A percentile compares a stretch with the other conserved stretches of the same genome.
These are phyloP conservation scores for Excalfactoria chinensis DNA, from an alignment of 2,113 vertebrate species.

Conservation along the genomic window DNA sequence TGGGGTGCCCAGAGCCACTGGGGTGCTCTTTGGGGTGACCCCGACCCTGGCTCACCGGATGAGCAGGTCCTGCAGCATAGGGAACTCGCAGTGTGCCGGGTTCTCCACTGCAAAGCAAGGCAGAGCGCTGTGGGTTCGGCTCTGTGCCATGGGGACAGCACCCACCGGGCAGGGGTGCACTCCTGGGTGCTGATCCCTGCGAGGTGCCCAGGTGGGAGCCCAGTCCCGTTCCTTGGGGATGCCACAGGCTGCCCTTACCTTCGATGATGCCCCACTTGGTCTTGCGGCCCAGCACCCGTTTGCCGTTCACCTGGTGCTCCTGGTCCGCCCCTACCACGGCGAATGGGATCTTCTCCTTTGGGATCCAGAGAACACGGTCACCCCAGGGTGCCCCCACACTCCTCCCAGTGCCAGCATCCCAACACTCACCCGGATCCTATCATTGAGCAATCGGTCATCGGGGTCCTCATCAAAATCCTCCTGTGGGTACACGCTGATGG, in stretches of 20 bases:
- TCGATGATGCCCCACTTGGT: slow-evolving; percentile 98
- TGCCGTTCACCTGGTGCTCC: slow-evolving; percentile 93
- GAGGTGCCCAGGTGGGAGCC: neutral
- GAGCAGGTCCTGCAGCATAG: slow-evolving; percentile 90
- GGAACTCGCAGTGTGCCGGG: slow-evolving; percentile 90
- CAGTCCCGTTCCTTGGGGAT: rapidly evolving
- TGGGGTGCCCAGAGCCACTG: neutral
- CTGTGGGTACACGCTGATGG: slow-evolving; percentile 91
- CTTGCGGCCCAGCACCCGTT: slow-evolving; percentile 91
- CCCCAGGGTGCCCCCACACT: rapidly evolving
- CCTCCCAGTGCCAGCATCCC: rapidly evolving
- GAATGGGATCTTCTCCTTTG: slow-evolving; percentile 92
- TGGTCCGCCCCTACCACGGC: slow-evolving; percentile 94
- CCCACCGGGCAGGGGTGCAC: neutral
- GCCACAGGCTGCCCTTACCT: slow-evolving; percentile 74
- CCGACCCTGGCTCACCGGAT: slow-evolving; percentile 84
- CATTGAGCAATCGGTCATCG: slow-evolving; percentile 85
- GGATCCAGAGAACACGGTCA: rapidly evolving
- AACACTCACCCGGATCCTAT: slow-evolving; percentile 88
- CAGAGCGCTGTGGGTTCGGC: neutral
- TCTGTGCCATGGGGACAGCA: neutral
- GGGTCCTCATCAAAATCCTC: slow-evolving; percentile 88
- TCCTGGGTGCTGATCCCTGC: neutral
- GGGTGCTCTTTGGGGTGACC: neutral
- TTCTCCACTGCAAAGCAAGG: slow-evolving; percentile 89